phyloP scores from a whole-genome alignment of 2,888 invertebrate genomes.

The Trilocha varians region DNA sequence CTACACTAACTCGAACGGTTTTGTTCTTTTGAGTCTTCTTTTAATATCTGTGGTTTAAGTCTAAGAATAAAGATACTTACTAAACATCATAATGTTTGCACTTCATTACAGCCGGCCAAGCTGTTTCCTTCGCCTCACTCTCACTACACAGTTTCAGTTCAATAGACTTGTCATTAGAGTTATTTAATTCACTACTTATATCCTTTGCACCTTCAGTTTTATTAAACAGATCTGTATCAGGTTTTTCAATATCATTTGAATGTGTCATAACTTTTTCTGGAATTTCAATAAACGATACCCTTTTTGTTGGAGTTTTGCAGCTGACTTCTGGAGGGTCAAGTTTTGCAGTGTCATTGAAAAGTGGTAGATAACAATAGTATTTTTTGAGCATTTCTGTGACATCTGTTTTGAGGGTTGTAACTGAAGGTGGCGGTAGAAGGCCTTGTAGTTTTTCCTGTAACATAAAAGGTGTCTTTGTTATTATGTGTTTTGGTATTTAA shows the following conservation, averaged over 20 bases:
- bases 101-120: slow-evolving; percentile 76
- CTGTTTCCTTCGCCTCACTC: slow-evolving; percentile 42
- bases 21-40: no score
- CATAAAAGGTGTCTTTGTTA: slow-evolving; percentile 2
- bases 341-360: slow-evolving; percentile 55
- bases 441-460: slow-evolving; percentile 76
- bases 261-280: slow-evolving; percentile 25
- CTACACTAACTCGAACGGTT: no score
- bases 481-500: no score
- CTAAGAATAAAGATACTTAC: slow-evolving; percentile 66
- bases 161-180: slow-evolving; percentile 46
- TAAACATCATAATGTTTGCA: slow-evolving; percentile 80
- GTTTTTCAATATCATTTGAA: neutral
- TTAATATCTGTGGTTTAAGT: neutral
- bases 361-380: slow-evolving; percentile 68
- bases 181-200: slow-evolving; percentile 28
- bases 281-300: slow-evolving; percentile 53
- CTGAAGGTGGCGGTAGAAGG: slow-evolving; percentile 82
- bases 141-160: slow-evolving; percentile 45
- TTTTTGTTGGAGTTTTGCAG: slow-evolving; percentile 51
- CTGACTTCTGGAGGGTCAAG: slow-evolving; percentile 32
- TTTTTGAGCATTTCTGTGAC: slow-evolving; percentile 76
- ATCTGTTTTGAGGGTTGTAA: slow-evolving; percentile 79
- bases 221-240: neutral
- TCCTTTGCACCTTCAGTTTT: neutral